Base-by-base conservation (phyloP, 1,140 invertebrate species). In the Rhizoglyphus robini region DNA sequence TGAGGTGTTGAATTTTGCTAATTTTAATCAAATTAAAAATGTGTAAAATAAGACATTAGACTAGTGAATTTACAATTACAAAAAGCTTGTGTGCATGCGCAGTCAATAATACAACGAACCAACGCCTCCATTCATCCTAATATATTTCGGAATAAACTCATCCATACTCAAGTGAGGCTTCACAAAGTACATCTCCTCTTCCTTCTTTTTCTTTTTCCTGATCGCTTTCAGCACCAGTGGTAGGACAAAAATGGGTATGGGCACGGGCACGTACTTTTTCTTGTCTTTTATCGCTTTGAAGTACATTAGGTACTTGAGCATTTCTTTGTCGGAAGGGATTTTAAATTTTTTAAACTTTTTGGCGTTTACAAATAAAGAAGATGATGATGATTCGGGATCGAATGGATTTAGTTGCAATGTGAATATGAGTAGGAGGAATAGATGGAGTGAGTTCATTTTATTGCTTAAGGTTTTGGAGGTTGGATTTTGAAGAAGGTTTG, bases 291-390 rank as follows among this genome's bases (percentile, higher is more conserved):
- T 46, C 23, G 41, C 41, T 23, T 46, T 46, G 15, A 46, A 23
- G 41, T 46, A 46, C 41, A 46, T 46, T 15, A 15, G 23, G 41
- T 46, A 46, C 36, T 57, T 54, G 3, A 61, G 60, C 48, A 61
- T 60, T 51, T 83, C 83, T 69, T 76, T 81, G 63, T 85, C 83
- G n/a, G n/a, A n/a, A n/a, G n/a, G n/a, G n/a, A n/a, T n/a, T n/a
- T n/a, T n/a, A n/a, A n/a, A n/a, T n/a, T n/a, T n/a, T n/a, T n/a
- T n/a, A n/a, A n/a, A n/a, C n/a, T n/a, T n/a, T n/a, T n/a, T n/a
- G n/a, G n/a, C n/a, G n/a, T n/a, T n/a, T n/a, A n/a, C n/a, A n/a
- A n/a, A n/a, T n/a, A n/a, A n/a, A n/a, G n/a, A n/a, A n/a, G n/a
- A n/a, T n/a, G n/a, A n/a, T n/a, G n/a, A n/a, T n/a, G n/a, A n/a